These are phyloP conservation scores for Muntiacus reevesi DNA, from an alignment of 2,113 vertebrate genomes.

Conservation along the genomic window DNA sequence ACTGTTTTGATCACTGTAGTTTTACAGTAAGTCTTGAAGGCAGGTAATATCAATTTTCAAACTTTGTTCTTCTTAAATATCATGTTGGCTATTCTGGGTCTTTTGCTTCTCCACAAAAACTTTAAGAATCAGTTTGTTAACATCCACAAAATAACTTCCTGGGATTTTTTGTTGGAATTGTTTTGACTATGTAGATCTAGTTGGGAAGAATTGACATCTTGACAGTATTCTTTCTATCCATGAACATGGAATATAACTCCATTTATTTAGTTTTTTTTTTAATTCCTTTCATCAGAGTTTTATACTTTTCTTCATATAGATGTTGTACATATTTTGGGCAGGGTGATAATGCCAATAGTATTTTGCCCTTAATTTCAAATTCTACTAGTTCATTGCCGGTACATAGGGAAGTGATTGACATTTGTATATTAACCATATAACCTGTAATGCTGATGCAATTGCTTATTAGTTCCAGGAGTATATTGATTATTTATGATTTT, in stretches of 20 bases:
- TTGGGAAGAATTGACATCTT: not conserved
- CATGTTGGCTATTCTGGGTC: not conserved
- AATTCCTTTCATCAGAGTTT: not conserved
- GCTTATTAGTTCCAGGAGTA: not conserved
- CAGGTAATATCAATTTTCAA: not conserved
- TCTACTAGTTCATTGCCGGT: not conserved
- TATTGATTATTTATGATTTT: not conserved
- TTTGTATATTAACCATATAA: not conserved
- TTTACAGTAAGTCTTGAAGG: not conserved
- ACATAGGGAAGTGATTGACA: not conserved
- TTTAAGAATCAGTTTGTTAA: not conserved
- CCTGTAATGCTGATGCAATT: not conserved
- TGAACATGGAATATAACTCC: not conserved
- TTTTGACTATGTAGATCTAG: not conserved
- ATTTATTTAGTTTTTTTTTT: not conserved
- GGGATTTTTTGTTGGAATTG: not conserved
- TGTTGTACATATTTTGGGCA: not conserved
- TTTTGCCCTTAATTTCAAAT: not conserved
- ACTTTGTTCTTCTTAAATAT: not conserved
- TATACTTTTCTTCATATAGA: not conserved
- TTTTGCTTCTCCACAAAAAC: not conserved
- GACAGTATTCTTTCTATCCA: not conserved
- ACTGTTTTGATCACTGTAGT: not conserved
- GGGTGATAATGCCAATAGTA: not conserved
- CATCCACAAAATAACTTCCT: not conserved